Evolutionary conservation across 1,140 invertebrate genomes (phyloP).

Genomic region (Drosophila pachea): DNA sequence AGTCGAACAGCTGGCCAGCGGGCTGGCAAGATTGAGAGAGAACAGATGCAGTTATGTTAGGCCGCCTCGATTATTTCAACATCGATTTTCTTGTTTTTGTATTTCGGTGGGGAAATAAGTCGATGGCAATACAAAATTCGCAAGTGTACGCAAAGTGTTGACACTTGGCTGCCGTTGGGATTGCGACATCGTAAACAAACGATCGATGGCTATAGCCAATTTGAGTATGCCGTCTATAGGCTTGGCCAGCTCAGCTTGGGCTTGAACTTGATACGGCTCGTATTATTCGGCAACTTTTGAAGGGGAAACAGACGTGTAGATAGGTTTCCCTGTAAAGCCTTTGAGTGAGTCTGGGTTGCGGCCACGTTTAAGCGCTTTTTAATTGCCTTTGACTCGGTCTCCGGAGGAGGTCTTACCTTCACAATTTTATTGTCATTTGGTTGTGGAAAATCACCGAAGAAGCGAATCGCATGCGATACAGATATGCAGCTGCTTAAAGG

Average conservation of each 20-base stretch:
- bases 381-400: too few relatives aligned
- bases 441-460: too few relatives aligned
- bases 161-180: slow-evolving; percentile 26
- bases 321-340: too few relatives aligned
- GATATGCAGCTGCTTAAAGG: too few relatives aligned
- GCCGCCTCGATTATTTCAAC: slow-evolving; percentile 51
- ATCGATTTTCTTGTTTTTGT: slow-evolving; percentile 41
- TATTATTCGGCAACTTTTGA: too few relatives aligned
- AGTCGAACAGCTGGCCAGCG: slow-evolving; percentile 34
- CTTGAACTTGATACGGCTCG: slow-evolving; percentile 31
- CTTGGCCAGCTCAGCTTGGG: slow-evolving; percentile 10
- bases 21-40: slow-evolving; percentile 16
- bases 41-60: slow-evolving; percentile 26
- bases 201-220: slow-evolving; percentile 31
- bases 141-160: slow-evolving; percentile 46
- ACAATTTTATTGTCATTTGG: too few relatives aligned
- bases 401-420: too few relatives aligned
- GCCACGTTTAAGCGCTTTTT: too few relatives aligned
- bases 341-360: too few relatives aligned
- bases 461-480: too few relatives aligned
- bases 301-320: too few relatives aligned
- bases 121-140: slow-evolving; percentile 32
- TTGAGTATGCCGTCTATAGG: slow-evolving; percentile 10
- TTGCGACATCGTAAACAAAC: slow-evolving; percentile 40
- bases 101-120: slow-evolving; percentile 41